Conservation (phyloP, 2,797 vertebrate genomes). For the Thripadectes ignobilis region DNA sequence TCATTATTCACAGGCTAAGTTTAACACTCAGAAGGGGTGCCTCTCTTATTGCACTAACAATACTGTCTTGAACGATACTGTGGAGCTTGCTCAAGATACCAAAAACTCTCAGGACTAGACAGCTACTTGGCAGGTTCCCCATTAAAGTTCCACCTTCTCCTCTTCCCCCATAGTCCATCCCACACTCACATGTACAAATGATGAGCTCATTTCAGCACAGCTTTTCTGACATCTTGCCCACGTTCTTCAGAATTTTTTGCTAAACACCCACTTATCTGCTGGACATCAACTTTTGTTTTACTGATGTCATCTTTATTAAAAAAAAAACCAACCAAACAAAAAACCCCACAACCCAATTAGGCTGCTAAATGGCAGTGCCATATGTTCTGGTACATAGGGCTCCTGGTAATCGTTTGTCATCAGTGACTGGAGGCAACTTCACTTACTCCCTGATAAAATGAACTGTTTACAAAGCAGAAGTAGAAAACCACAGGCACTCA, state of each 20-base stretch:
- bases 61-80: not conserved
- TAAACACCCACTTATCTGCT: not conserved
- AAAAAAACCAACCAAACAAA: not conserved
- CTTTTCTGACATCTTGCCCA: conserved; percentile 14
- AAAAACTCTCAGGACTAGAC: not conserved
- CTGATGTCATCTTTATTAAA: not conserved
- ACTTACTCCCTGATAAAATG: not conserved
- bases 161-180: not conserved
- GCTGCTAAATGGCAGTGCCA: not conserved
- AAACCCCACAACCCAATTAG: accelerated
- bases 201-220: conserved; percentile 39
- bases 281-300: not conserved
- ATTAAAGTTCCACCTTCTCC: not conserved
- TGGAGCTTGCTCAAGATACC: not conserved
- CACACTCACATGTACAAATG: not conserved
- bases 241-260: not conserved
- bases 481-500: not conserved
- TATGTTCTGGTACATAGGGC: accelerated
- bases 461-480: not conserved
- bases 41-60: not conserved
- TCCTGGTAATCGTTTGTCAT: accelerated
- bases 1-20: not conserved
- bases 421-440: not conserved
- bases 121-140: not conserved
- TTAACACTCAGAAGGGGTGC: accelerated